These are phyloP conservation scores for Cryptotis parvus DNA, from an alignment of 2,113 vertebrate species.

Conservation along the genomic window DNA sequence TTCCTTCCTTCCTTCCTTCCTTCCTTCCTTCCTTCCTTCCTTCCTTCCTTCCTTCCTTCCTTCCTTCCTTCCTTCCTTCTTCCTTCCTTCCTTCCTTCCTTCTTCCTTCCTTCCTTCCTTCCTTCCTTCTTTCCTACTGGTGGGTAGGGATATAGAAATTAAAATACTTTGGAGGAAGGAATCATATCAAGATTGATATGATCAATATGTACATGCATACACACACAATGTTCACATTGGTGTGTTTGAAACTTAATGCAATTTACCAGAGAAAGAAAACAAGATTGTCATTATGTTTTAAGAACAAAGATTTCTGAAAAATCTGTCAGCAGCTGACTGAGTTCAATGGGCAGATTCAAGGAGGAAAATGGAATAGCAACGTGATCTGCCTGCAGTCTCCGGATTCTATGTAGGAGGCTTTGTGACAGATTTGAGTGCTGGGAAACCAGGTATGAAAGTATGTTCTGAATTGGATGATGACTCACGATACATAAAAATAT, in stretches of 20 bases:
- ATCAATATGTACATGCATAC: no score
- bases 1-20: background rate
- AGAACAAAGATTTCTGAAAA: slow-evolving; percentile 68
- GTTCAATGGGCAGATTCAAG: slow-evolving; percentile 77
- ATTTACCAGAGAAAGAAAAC: slow-evolving; percentile 24
- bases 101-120: background rate
- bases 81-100: background rate
- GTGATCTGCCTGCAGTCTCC: slow-evolving; percentile 33
- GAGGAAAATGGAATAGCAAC: slow-evolving; percentile 69
- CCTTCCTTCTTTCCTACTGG: background rate
- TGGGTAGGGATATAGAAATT: slow-evolving; percentile 1
- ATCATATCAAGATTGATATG: background rate
- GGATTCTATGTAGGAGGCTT: slow-evolving; percentile 18
- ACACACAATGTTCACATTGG: no score
- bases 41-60: no score
- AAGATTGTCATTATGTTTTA: slow-evolving; percentile 65
- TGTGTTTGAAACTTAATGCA: slow-evolving; percentile 55
- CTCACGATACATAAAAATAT: background rate
- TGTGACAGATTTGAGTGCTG: background rate
- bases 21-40: background rate
- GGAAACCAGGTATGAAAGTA: background rate
- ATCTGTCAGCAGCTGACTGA: slow-evolving; percentile 72
- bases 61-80: background rate
- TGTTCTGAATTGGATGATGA: background rate
- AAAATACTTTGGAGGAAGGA: background rate